Evolutionary conservation across 2,797 vertebrate genomes (phyloP), one percentile per base, ranked within the genome.

Genomic region (Rhabdophis nuchalis): DNA sequence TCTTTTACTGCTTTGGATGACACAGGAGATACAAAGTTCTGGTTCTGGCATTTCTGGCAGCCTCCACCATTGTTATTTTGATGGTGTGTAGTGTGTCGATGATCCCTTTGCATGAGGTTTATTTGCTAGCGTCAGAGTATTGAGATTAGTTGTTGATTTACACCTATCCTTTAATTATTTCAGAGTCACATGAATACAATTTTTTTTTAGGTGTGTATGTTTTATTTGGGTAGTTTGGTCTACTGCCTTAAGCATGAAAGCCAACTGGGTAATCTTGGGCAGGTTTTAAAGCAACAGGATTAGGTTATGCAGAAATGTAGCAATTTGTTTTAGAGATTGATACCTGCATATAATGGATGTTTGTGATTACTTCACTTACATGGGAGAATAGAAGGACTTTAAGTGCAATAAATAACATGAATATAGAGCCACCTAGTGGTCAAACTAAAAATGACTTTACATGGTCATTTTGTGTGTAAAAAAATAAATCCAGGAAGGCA

Each of bases 371-470:
- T 56, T 87, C 32, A 36, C 32, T 32, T 87, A 18, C 2, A 50
- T 14, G 36, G 2, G 25, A 20, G 9, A 6, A 50, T 50, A 50
- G 2, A 8, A 32, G 25, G 9, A 46, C 16, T 46, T 52, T 6
- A 18, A 57, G 2, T 14, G 29, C 12, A 89, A 14, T 50, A 57
- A 29, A 68, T n/a, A 92, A 89, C n/a, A 53, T 86, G 23, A 53
- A 85, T 64, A 58, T 25, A 56, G 94, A 91, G 96, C 95, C 96
- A 94, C n/a, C 96, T 96, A 93, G 93, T 86, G 96, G 92, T 95
- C 86, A 77, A 87, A 57, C 54, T 92, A 0, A 57, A 93, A 91
- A 93, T 60, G 13, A 23, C 16, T 94, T 25, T 11, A 0, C 11
- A 52, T 20, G 54, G 29, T 72, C 53, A 58, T 0, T 0, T 92